Evolutionary conservation across 2,888 invertebrate species (phyloP).

Genomic region (Schrankia costaestrigalis): DNA sequence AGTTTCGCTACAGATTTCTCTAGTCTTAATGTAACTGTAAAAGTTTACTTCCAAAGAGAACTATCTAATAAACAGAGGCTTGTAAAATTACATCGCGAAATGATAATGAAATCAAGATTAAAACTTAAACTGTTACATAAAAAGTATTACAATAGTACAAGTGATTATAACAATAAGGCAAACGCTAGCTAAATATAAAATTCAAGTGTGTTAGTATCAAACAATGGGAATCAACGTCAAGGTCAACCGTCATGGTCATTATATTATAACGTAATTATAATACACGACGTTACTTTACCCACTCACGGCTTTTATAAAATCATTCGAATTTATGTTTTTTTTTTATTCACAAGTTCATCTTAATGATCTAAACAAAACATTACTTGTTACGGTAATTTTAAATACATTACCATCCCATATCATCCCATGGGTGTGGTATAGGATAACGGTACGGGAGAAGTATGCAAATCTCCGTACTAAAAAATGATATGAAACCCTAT

Average conservation of each 20-base stretch:
- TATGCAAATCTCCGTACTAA: no score
- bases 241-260: conserved; percentile 68
- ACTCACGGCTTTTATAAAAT: conserved; percentile 35
- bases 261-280: conserved; percentile 69
- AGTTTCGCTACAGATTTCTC: no score
- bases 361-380: conserved; percentile 1
- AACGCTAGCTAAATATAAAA: conserved; percentile 52
- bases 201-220: conserved; percentile 50
- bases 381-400: conserved; percentile 1
- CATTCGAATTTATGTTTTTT: conserved; percentile 24
- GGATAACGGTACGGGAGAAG: no score
- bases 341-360: conserved; percentile 21
- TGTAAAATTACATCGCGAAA: no score
- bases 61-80: no score
- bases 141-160: conserved; percentile 25
- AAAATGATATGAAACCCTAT: no score
- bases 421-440: no score
- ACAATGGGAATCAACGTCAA: conserved; percentile 73
- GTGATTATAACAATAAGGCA: conserved; percentile 30
- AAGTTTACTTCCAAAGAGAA: no score
- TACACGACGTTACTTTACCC: conserved; percentile 32
- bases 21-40: no score
- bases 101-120: not conserved
- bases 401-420: no score
- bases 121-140: conserved; percentile 12